Evolutionary conservation across 2,888 invertebrate genomes (phyloP).

Genomic region (Glaucopsyche alexis): DNA sequence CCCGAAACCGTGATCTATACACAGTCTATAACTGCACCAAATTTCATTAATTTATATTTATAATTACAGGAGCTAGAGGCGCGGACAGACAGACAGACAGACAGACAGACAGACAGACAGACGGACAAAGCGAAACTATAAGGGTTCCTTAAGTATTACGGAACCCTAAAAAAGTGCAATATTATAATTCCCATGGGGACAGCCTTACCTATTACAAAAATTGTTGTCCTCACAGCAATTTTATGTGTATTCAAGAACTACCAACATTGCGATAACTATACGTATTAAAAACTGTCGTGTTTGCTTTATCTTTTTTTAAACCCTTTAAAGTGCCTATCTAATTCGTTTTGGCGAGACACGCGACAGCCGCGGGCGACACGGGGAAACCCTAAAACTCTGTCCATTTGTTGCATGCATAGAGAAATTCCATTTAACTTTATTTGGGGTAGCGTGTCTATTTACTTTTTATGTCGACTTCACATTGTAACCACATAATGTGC

Average conservation of each 20-base stretch:
- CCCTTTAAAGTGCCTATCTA: conserved; percentile 35
- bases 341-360: conserved; percentile 49
- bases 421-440: conserved; percentile 57
- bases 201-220: too few relatives aligned
- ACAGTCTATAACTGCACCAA: too few relatives aligned
- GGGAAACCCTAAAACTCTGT: conserved; percentile 58
- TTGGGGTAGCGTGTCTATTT: conserved; percentile 40
- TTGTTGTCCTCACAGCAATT: neutral
- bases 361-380: conserved; percentile 53
- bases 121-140: too few relatives aligned
- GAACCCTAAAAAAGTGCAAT: too few relatives aligned
- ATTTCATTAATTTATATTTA: too few relatives aligned
- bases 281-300: neutral
- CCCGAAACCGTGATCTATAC: too few relatives aligned
- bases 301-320: conserved; percentile 30
- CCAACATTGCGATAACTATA: conserved; percentile 2
- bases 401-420: conserved; percentile 62
- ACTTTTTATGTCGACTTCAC: conserved; percentile 42
- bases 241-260: neutral
- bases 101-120: too few relatives aligned
- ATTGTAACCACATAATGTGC: neutral
- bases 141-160: too few relatives aligned
- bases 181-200: too few relatives aligned
- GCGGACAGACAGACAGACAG: too few relatives aligned
- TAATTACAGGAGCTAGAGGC: too few relatives aligned